Evolutionary conservation across 2,113 vertebrate genomes (phyloP).

Genomic region (Chaetorhynchus papuensis): DNA sequence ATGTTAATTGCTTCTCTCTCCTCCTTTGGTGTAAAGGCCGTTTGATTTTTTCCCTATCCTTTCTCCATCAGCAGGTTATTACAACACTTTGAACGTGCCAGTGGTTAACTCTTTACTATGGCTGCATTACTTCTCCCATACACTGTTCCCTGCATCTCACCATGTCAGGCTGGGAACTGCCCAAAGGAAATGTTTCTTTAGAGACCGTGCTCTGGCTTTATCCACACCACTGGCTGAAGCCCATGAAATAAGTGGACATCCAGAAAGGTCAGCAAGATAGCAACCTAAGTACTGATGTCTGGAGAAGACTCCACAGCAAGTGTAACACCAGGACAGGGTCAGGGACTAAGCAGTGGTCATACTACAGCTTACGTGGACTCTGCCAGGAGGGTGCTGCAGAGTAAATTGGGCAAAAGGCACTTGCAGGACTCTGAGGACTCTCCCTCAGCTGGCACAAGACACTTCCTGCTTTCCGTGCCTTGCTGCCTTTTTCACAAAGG

Average conservation of each 20-base stretch:
- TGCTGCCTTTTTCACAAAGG: background rate
- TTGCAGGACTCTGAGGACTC: background rate
- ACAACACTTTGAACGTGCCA: background rate
- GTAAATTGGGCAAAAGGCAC: background rate
- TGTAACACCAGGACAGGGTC: background rate
- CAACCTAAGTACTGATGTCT: background rate
- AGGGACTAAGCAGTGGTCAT: background rate
- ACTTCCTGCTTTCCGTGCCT: background rate
- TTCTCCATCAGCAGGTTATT: background rate
- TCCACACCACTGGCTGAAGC: background rate
- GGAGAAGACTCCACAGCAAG: background rate
- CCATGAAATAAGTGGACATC: background rate
- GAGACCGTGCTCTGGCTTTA: background rate
- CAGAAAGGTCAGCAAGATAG: background rate
- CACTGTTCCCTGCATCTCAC: background rate
- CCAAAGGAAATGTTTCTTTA: background rate
- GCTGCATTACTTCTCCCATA: background rate
- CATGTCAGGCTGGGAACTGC: background rate
- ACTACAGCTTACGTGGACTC: background rate
- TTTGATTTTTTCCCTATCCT: background rate
- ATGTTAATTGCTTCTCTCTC: background rate
- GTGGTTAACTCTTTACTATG: background rate
- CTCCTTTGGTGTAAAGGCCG: background rate
- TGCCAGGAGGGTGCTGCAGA: background rate
- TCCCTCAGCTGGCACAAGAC: background rate